Conservation (phyloP, 1,140 invertebrate genomes). For the Harpegnathos saltator region DNA sequence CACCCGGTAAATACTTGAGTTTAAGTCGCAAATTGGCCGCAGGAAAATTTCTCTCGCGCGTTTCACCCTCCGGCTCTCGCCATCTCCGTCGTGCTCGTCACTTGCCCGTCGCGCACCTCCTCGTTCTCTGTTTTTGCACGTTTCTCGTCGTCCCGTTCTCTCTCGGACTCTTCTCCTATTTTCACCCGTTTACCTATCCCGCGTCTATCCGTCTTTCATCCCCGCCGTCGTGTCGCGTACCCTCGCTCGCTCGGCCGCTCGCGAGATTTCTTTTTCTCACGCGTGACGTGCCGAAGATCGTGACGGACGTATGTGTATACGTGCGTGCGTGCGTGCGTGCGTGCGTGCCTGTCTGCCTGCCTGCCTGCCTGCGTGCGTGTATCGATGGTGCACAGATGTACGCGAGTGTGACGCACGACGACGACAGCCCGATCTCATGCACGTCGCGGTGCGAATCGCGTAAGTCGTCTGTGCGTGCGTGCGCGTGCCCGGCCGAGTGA, state of each 20-base stretch:
- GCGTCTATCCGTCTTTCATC: neutral
- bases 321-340: constrained; percentile 33
- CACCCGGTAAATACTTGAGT: constrained; percentile 81
- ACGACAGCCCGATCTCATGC: constrained; percentile 61
- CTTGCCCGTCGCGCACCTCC: no score
- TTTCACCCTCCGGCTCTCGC: constrained; percentile 9
- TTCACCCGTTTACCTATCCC: neutral
- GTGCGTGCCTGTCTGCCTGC: constrained; percentile 31
- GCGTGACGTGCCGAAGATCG: constrained; percentile 42
- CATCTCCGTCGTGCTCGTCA: neutral
- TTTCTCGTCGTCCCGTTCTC: neutral
- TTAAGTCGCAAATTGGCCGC: constrained; percentile 48
- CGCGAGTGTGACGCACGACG: constrained; percentile 48
- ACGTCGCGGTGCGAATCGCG: constrained; percentile 63
- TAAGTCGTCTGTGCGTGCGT: constrained; percentile 39
- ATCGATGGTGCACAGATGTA: constrained; percentile 59
- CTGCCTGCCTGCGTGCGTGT: no score
- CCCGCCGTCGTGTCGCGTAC: neutral
- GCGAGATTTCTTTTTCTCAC: constrained; percentile 44
- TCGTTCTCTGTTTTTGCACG: no score
- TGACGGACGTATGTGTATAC: constrained; percentile 10
- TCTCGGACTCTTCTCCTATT: neutral
- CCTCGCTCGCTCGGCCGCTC: neutral
- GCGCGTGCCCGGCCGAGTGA: constrained; percentile 66
- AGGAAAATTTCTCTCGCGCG: constrained; percentile 19